A percentile compares a stretch with the other conserved stretches of the same genome.
Evolutionary conservation across 2,113 vertebrate genomes (phyloP).

Genomic region (Rana temporaria): DNA sequence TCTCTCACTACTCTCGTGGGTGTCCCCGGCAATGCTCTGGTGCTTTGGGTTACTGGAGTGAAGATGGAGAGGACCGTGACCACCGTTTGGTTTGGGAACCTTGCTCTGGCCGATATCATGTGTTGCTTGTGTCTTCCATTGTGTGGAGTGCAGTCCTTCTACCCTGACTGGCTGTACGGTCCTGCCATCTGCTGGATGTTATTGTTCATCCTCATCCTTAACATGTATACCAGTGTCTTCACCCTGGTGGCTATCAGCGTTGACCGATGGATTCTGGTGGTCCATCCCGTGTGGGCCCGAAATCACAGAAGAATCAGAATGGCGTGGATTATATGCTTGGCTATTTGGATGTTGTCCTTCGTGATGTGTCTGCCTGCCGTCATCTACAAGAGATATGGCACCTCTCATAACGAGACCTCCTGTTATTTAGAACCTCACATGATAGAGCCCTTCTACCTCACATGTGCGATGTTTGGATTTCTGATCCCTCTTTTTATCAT

Average conservation of each 20-base stretch:
- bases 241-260: slow-evolving; percentile 74
- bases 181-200: slow-evolving; percentile 76
- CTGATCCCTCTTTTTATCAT: slow-evolving; percentile 73
- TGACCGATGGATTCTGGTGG: slow-evolving; percentile 77
- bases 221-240: slow-evolving; percentile 84
- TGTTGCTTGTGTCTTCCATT: slow-evolving; percentile 81
- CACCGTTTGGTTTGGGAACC: slow-evolving; percentile 80
- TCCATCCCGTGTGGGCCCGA: slow-evolving; percentile 81
- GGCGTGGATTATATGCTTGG: slow-evolving; percentile 52
- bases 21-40: slow-evolving; percentile 76
- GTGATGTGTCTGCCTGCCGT: slow-evolving; percentile 74
- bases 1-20: slow-evolving; percentile 72
- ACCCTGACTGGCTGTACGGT: slow-evolving; percentile 75
- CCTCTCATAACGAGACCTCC: rapidly evolving
- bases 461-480: slow-evolving; percentile 75
- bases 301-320: slow-evolving; percentile 72
- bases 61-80: slow-evolving; percentile 81
- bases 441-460: background rate
- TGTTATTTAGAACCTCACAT: slow-evolving; percentile 59
- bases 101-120: slow-evolving; percentile 77
- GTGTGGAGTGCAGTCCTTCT: slow-evolving; percentile 65
- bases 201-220: slow-evolving; percentile 72
- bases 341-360: slow-evolving; percentile 74
- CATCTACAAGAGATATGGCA: slow-evolving; percentile 63
- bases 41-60: slow-evolving; percentile 78